Percentiles rank a stretch among this genome's conserved stretches.
Conservation (phyloP, 2,113 vertebrate genomes). For the Microtus montanus region DNA sequence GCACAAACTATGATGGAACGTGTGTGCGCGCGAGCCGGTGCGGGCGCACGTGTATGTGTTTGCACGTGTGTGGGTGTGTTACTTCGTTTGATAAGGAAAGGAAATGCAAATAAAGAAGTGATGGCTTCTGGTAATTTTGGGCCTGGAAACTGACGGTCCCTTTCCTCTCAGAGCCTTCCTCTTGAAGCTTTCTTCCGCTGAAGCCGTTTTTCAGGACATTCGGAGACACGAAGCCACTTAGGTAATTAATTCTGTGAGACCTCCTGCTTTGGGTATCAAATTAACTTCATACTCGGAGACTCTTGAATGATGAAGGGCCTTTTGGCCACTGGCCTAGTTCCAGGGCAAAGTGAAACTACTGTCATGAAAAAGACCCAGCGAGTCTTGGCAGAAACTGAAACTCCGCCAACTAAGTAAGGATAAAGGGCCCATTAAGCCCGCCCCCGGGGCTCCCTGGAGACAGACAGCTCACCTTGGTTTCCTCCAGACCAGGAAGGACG, state of each 20-base stretch:
- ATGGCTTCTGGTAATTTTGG: slow-evolving; percentile 73
- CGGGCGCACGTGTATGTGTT: background rate
- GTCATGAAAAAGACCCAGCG: background rate
- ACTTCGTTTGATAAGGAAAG: slow-evolving; percentile 63
- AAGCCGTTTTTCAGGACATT: background rate
- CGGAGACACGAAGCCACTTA: background rate
- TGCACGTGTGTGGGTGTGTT: slow-evolving; percentile 4
- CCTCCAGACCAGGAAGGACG: background rate
- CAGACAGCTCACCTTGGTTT: background rate
- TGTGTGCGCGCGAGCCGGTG: background rate
- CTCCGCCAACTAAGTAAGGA: background rate
- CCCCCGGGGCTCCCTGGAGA: accelerated
- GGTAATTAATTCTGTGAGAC: background rate
- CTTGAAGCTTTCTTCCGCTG: background rate
- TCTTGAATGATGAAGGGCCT: background rate
- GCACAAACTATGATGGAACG: slow-evolving; percentile 48
- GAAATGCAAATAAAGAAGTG: slow-evolving; percentile 75
- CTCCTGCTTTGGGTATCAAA: background rate
- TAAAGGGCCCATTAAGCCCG: background rate
- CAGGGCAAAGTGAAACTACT: slow-evolving; percentile 24
- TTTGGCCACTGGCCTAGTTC: slow-evolving; percentile 47
- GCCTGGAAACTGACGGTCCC: slow-evolving; percentile 35
- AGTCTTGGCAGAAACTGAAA: background rate
- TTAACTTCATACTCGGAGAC: slow-evolving; percentile 24
- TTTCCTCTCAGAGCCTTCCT: slow-evolving; percentile 5